These are phyloP conservation scores for Myioborus melanocephalus DNA, from an alignment of 2,797 vertebrate genomes.

Conservation along the genomic window DNA sequence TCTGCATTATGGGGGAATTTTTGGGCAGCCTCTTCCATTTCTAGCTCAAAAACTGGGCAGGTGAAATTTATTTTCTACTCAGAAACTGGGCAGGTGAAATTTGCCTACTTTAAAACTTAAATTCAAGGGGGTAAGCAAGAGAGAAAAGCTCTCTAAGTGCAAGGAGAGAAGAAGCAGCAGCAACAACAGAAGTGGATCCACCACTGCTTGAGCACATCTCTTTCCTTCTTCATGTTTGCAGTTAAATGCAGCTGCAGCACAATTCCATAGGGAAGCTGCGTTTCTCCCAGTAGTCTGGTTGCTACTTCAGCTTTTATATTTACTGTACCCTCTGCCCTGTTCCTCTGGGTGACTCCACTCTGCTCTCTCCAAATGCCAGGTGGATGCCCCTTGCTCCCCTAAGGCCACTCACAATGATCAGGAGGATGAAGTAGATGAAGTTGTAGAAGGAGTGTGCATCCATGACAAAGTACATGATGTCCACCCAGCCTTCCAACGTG, in stretches of 20 bases:
- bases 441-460: slow-evolving; percentile 99
- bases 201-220: not conserved
- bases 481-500: slow-evolving; percentile 98
- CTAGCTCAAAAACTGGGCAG: not conserved
- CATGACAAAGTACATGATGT: slow-evolving; percentile 99
- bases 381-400: not conserved
- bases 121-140: not conserved
- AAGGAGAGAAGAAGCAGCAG: not conserved
- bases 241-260: not conserved
- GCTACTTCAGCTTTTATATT: not conserved
- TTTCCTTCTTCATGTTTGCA: not conserved
- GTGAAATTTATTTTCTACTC: not conserved
- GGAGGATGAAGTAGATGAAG: slow-evolving; percentile 98
- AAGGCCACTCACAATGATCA: slow-evolving; percentile 86
- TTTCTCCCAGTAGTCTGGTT: not conserved
- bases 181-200: not conserved
- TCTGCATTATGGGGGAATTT: not conserved
- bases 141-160: not conserved
- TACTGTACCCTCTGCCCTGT: not conserved
- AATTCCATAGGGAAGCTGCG: fast-evolving
- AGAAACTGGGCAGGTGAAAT: not conserved
- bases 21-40: not conserved
- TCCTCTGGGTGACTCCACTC: not conserved
- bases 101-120: not conserved
- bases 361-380: not conserved